Base-by-base conservation (phyloP, 1,140 invertebrate species). In the Calephelis nemesis region DNA sequence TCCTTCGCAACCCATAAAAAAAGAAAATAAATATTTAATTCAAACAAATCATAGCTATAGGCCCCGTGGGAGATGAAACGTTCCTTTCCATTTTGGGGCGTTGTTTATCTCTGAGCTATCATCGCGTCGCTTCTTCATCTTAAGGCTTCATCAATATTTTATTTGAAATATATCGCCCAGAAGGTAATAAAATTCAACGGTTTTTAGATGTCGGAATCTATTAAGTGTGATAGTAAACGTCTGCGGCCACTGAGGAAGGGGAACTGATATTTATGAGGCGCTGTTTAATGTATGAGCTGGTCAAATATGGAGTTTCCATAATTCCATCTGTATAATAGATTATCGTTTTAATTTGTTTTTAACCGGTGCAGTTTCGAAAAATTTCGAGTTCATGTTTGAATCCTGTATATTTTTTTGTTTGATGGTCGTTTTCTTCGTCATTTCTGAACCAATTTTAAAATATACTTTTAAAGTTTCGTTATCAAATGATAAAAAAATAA, bases 161-260 rank as follows among this genome's bases (percentile, higher is more conserved):
- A 60, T 60, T 60, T 39, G 30, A 60, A 60, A 60, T 60, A 60
- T 60, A 60, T 60, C 30, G 58, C 58, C 39, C 39, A 39, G 58
- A 60, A 60, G 30, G 30, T 30, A 40, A 60, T 60, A 60, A 60
- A 60, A 39, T 60, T 60, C 58, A 39, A 60, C 58, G 58, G 58
- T 40, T 60, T 60, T 60, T 60, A 39, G 30, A 60, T 30, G 58
- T 60, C 11, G 39, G 39, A 60, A 60, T 60, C 58, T 60, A 60
- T 60, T 60, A 60, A 60, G 7, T 40, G 11, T 11, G 54, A 60
- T 40, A 60, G 19, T n/a, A 60, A 60, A 60, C 12, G 54, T 12
- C 39, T 40, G 54, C 30, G 54, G 54, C 39, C 10, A 58, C 52
- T 58, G 19, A 11, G 9, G 30, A 9, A 54, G 39, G 30, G 30